Conservation (phyloP, 2,797 vertebrate genomes). For the Chloroceryle amazona region DNA sequence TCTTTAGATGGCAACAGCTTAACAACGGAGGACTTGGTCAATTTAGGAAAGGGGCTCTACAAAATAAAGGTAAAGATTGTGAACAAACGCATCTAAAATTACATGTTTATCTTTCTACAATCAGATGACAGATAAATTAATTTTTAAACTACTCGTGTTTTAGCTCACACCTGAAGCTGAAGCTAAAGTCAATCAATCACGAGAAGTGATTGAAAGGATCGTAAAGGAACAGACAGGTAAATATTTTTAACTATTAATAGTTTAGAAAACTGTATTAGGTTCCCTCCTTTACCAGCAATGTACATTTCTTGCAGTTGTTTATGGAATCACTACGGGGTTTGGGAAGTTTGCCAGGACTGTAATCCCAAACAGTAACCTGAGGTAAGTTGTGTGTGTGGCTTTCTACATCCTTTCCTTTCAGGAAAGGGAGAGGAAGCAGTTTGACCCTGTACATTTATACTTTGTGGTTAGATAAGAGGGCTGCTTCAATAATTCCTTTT, state of each 20-base stretch:
- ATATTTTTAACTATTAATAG: background rate
- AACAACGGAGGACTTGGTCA: conserved; percentile 91
- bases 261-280: background rate
- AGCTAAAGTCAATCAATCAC: conserved; percentile 87
- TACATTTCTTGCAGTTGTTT: conserved; percentile 88
- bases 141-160: conserved; percentile 1
- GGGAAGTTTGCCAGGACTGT: conserved; percentile 97
- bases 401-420: background rate
- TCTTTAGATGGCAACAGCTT: conserved; percentile 92
- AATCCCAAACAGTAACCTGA: conserved; percentile 93
- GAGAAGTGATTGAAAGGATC: conserved; percentile 94
- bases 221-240: conserved; percentile 93
- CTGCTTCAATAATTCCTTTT: background rate
- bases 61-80: conserved; percentile 92
- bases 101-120: background rate
- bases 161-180: conserved; percentile 90
- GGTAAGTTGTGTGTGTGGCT: conserved; percentile 79
- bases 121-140: background rate
- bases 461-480: background rate
- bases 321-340: conserved; percentile 98
- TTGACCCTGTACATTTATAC: rapidly evolving
- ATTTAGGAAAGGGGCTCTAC: conserved; percentile 90
- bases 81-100: background rate
- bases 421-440: background rate
- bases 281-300: background rate